A percentile compares a stretch with the other conserved stretches of the same genome.
These are phyloP conservation scores for Heliconius ethilla DNA, from an alignment of 2,888 invertebrate species.

Conservation along the genomic window DNA sequence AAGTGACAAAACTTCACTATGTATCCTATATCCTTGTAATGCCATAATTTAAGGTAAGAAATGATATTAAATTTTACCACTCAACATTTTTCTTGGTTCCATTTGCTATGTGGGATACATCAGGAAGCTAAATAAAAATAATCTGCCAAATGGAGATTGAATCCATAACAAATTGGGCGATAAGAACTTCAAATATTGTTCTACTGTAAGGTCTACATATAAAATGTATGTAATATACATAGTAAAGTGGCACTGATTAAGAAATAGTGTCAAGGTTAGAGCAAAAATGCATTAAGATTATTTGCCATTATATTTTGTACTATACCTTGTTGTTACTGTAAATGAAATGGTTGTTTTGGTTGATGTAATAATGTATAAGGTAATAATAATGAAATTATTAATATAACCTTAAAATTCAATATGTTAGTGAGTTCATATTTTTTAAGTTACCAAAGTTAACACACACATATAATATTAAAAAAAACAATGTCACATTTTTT, in stretches of 20 bases:
- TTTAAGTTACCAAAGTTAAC: not conserved
- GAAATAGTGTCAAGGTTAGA: slow-evolving; percentile 7
- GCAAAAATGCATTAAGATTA: not conserved
- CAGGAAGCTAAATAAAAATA: not conserved
- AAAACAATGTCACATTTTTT: not conserved
- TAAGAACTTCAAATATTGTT: not conserved
- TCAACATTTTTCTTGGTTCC: no score
- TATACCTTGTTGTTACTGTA: not conserved
- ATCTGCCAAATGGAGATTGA: not conserved
- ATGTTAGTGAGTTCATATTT: not conserved
- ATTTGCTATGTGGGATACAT: not conserved
- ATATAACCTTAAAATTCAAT: no score
- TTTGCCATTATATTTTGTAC: not conserved
- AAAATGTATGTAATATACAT: not conserved
- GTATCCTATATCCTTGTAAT: no score
- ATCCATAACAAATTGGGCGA: not conserved
- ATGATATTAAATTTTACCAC: not conserved
- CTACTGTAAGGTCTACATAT: not conserved
- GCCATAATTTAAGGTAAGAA: not conserved
- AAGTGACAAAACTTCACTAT: no score
- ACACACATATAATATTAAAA: not conserved
- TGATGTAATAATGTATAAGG: no score
- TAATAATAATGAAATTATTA: no score
- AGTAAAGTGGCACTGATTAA: not conserved
- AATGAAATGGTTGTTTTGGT: not conserved